Percentiles rank a stretch among this genome's conserved stretches.
Conservation (phyloP, 2,113 vertebrate species). For the Perca fluviatilis region DNA sequence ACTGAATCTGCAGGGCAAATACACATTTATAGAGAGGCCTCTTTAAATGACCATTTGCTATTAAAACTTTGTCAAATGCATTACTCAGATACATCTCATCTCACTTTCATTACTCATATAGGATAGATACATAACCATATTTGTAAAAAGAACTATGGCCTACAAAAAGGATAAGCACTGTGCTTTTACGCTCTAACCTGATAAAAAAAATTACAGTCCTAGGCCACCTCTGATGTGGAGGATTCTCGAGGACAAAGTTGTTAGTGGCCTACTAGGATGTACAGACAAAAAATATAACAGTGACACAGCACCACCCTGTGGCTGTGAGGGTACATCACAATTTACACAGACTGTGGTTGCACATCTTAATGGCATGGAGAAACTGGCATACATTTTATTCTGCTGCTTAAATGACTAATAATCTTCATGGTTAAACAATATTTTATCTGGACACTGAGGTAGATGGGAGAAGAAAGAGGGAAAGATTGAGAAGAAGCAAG, state of each 20-base stretch:
- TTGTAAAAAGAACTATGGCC: conserved; percentile 26
- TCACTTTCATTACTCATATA: conserved; percentile 30
- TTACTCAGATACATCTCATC: conserved; percentile 25
- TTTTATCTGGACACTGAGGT: neutral
- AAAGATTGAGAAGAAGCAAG: neutral
- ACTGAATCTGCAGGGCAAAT: conserved; percentile 60
- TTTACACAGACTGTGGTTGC: neutral
- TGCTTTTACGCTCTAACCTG: conserved; percentile 36
- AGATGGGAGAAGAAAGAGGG: neutral
- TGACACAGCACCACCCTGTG: conserved; percentile 76
- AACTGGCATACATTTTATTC: neutral
- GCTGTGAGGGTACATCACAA: conserved; percentile 29
- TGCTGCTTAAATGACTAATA: conserved; percentile 27
- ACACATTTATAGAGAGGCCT: conserved; percentile 48
- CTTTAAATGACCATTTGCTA: conserved; percentile 42
- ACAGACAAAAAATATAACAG: conserved; percentile 2
- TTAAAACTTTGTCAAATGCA: conserved; percentile 24
- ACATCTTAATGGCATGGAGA: neutral
- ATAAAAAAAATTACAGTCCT: conserved; percentile 50
- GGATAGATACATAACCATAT: conserved; percentile 40
- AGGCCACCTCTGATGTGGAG: conserved; percentile 15
- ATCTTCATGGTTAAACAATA: neutral
- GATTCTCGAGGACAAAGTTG: conserved; percentile 12
- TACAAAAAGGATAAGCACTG: conserved; percentile 31
- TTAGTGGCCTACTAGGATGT: fast-evolving